Evolutionary conservation across 1,140 invertebrate species (phyloP), one percentile per base, ranked within the genome.

Genomic region (Drosophila micromelanica): DNA sequence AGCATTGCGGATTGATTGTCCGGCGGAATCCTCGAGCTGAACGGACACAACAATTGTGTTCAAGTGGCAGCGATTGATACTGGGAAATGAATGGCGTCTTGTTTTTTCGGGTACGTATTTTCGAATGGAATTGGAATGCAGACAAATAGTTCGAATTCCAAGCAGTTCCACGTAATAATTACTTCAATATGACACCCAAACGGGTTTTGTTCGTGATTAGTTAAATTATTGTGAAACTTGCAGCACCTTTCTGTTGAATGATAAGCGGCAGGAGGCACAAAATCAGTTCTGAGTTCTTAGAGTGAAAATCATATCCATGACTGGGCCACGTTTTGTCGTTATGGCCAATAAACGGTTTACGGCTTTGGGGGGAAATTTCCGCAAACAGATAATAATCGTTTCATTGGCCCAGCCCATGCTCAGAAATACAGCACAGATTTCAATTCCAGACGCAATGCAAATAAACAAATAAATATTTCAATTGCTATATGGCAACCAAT

Each of bases 1-100:
- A 13, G 52, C 27, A 59, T 20, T 37, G 30, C 32, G 45, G 27
- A 2, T 48, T 51, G 27, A 2, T 48, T 51, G 32, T 32, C 27
- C 9, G 2, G 12, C 17, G 64, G 9, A 64, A 68, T 59, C 63
- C 63, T 73, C 48, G 12, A 42, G 32, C 54, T 35, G 69, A 67
- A 67, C 62, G 57, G 30, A 9, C 51, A 20, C 23, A 32, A 15
- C 43, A 2, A 38, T 42, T 51, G 4, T 7, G 32, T 35, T 52
- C 38, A 23, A 59, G 54, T 67, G 61, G 2, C 48, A 6, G 30
- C 23, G 60, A 60, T 43, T 76, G 68, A 79, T 87, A 87, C 84
- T 68, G 46, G 65, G 84, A 89, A 87, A 87, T 87, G 79, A 87
- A 80, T 87, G 84, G 79, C 79, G 79, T 72, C 80, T 87, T 89